Evolutionary conservation across 2,888 invertebrate genomes (phyloP).

Genomic region (Mythimna impura): DNA sequence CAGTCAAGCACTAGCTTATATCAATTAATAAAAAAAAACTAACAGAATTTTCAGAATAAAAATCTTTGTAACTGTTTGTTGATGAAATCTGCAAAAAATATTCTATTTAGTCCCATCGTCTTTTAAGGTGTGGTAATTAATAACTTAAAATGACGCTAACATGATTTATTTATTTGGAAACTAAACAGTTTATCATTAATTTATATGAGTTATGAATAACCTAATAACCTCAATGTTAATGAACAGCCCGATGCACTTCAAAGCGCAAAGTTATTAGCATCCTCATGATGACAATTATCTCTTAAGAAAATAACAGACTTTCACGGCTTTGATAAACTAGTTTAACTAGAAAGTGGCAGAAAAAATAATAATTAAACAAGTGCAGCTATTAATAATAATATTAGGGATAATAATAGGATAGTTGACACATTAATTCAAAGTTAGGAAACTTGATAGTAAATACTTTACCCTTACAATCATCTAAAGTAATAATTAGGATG

Average conservation of each 20-base stretch:
- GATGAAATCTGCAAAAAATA: too few species aligned
- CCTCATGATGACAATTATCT: neutral
- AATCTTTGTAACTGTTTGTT: too few species aligned
- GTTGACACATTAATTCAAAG: neutral
- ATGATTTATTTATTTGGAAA: neutral
- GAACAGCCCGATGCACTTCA: neutral
- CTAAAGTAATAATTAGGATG: constrained; percentile 2
- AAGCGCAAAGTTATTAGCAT: neutral
- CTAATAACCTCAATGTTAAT: neutral
- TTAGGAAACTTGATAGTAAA: neutral
- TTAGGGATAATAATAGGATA: neutral
- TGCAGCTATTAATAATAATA: neutral
- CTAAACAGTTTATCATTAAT: neutral
- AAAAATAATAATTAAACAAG: neutral
- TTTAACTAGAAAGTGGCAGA: neutral
- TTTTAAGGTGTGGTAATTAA: too few species aligned
- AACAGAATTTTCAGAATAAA: too few species aligned
- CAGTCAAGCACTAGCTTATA: too few species aligned
- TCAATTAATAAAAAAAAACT: too few species aligned
- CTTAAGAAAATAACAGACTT: neutral
- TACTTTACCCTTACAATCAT: too few species aligned
- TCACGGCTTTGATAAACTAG: neutral
- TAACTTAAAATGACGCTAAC: too few species aligned
- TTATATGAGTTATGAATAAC: neutral
- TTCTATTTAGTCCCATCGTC: too few species aligned